These are phyloP conservation scores for Rhegmatorhina hoffmannsi DNA, from an alignment of 2,113 vertebrate genomes.

Conservation along the genomic window DNA sequence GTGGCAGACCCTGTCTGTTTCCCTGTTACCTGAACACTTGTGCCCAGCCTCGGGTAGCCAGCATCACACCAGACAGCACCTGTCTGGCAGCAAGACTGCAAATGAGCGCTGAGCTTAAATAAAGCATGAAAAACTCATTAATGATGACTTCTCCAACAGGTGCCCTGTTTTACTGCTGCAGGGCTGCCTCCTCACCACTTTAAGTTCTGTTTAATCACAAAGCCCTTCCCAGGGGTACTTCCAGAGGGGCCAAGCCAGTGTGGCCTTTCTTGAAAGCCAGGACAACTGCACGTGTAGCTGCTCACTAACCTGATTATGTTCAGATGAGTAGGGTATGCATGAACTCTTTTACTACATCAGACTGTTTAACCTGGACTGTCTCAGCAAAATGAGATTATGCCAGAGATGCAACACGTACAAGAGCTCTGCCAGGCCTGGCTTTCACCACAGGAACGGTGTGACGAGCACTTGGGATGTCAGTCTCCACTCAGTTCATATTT, in stretches of 20 bases:
- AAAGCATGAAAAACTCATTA: not conserved
- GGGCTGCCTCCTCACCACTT: not conserved
- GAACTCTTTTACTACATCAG: not conserved
- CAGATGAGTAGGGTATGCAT: not conserved
- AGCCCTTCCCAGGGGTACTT: not conserved
- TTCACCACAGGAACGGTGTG: not conserved
- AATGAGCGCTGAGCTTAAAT: not conserved
- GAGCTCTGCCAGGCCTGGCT: not conserved
- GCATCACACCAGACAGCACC: accelerated
- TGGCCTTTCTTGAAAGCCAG: not conserved
- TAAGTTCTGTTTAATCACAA: not conserved
- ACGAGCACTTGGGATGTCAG: accelerated
- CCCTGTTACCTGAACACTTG: not conserved
- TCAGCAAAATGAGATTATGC: not conserved
- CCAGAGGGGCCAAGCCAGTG: not conserved
- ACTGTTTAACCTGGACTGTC: not conserved
- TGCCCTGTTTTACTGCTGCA: not conserved
- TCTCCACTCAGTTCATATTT: not conserved
- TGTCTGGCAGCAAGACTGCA: not conserved
- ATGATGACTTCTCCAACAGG: not conserved
- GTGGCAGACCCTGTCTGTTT: not conserved
- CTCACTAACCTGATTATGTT: not conserved
- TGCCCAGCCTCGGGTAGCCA: accelerated
- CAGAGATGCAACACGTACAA: not conserved
- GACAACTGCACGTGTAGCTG: not conserved